A percentile compares a stretch with the other conserved stretches of the same genome.
Conservation (phyloP, 2,113 vertebrate genomes). For the Eubucco bourcierii region DNA sequence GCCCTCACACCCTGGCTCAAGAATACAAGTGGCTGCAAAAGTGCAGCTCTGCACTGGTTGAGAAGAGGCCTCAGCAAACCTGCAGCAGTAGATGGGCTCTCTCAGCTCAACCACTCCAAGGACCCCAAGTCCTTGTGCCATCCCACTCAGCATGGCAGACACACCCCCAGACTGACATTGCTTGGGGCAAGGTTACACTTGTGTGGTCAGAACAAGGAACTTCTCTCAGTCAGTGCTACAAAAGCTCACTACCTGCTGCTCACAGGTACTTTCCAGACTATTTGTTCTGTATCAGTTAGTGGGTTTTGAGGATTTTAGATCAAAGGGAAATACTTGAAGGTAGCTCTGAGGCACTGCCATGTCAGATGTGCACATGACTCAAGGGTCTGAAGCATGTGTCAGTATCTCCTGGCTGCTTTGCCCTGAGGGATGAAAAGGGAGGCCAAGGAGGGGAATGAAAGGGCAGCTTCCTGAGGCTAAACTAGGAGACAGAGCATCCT, state of each 20-base stretch:
- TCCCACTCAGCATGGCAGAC: accelerated
- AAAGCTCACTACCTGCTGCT: not conserved
- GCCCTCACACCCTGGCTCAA: not conserved
- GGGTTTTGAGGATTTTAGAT: not conserved
- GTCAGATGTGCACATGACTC: not conserved
- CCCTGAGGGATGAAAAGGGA: not conserved
- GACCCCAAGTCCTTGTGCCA: not conserved
- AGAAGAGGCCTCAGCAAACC: not conserved
- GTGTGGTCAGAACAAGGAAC: not conserved
- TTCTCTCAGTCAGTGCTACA: not conserved
- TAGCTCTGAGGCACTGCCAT: not conserved
- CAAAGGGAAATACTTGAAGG: not conserved
- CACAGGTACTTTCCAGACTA: not conserved
- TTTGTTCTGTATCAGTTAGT: not conserved
- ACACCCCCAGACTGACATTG: accelerated
- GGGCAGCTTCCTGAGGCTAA: not conserved
- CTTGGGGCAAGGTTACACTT: not conserved
- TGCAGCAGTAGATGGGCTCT: not conserved
- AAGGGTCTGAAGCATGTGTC: not conserved
- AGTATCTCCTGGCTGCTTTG: not conserved
- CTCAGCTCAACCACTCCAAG: not conserved
- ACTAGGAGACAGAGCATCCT: not conserved
- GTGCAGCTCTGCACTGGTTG: not conserved
- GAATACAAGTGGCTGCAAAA: not conserved
- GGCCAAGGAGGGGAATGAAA: not conserved